A percentile compares a stretch with the other conserved stretches of the same genome.
These are phyloP conservation scores for Euphysa ruthae DNA, from an alignment of 30 jellyfish, hydroid and myxozoan genomes.

Conservation along the genomic window DNA sequence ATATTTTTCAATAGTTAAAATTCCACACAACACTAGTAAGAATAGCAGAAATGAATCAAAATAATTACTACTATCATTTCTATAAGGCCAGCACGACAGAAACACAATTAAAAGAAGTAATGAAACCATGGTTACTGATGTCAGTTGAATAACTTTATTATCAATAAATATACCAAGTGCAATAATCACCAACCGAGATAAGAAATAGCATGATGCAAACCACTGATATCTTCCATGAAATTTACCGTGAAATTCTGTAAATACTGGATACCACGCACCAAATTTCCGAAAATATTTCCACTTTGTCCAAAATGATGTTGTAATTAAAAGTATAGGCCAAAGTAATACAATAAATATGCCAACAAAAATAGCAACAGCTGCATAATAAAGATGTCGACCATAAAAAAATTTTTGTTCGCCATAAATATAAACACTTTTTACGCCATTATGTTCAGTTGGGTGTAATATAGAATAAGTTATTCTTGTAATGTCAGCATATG, in stretches of 20 bases:
- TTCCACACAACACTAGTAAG: not conserved
- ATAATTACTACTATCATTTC: not conserved
- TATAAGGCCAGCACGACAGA: not conserved
- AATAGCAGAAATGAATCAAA: not conserved
- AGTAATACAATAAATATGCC: not conserved
- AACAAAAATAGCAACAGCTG: not conserved
- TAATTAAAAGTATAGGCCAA: not conserved
- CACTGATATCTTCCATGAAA: not conserved
- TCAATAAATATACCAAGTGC: not conserved
- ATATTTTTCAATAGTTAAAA: not conserved
- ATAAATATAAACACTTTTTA: not conserved
- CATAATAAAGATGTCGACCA: not conserved
- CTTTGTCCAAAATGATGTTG: not conserved
- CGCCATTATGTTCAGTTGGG: not conserved
- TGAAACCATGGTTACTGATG: not conserved
- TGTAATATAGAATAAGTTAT: not conserved
- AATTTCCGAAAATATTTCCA: not conserved
- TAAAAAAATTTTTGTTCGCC: not conserved
- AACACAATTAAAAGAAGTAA: not conserved
- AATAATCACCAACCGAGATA: not conserved
- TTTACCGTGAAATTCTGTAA: not conserved
- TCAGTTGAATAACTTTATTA: not conserved
- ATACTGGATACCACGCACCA: not conserved
- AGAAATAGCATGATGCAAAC: not conserved
- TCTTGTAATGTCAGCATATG: slow-evolving; percentile 1